Base-by-base conservation (phyloP, 2,113 vertebrate genomes). In the Laticauda colubrina region DNA sequence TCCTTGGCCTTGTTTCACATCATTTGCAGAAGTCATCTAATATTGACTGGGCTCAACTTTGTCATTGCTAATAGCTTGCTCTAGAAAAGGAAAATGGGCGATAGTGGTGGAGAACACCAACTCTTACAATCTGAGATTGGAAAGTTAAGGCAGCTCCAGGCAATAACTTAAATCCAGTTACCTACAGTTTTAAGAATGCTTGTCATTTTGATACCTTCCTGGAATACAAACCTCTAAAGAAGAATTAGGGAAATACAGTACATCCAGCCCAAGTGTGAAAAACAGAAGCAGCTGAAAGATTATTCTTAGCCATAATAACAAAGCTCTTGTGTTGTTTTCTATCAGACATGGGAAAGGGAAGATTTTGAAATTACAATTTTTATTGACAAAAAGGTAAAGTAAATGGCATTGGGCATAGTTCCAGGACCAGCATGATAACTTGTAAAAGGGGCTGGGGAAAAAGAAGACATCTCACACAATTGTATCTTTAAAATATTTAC, bases 21-120 rank as follows among this genome's bases (percentile, higher is more conserved):
- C 64, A 64, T 94, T 89, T 94, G 91, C 51, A 88, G 90, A 94
- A 95, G 91, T 91, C 91, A 91, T 69, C 23, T 53, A 34, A 55
- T 94, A 95, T 95, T 95, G 95, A 95, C 95, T 95, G 94, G 92
- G 94, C 69, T 93, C 91, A 88, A 93, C 85, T 85, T 48, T 81
- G 56, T 94, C 86, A 61, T 55, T 94, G 87, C 34, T 93, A 93
- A 95, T 95, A 94, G 85, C 59, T 93, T 34, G 29, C 0, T 87
- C 61, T 75, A 94, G 86, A 81, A 85, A 87, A 92, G 93, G 85
- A 89, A 86, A 61, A 85, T 93, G 91, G 93, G 94, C 75, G 95
- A 18, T 85, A 1, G 34, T 85, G 3, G 18, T 34, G 94, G 94
- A 92, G 39, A 39, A 55, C 92, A 97, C 93, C 34, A 94, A 64